Evolutionary conservation across 2,888 invertebrate genomes (phyloP).

Genomic region (Norana najaformis): DNA sequence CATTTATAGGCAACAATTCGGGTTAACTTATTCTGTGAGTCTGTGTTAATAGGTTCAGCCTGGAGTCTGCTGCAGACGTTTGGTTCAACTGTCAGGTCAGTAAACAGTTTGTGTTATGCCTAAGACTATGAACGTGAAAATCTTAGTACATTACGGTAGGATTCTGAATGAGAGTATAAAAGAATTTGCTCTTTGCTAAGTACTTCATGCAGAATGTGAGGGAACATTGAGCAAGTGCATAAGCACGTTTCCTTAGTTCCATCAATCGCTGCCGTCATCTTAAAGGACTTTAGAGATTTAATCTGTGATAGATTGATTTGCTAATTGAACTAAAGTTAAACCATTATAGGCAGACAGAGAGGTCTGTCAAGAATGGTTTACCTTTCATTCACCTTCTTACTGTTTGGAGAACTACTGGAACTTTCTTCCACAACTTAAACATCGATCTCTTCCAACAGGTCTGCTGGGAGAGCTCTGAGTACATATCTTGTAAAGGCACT

Average conservation of each 20-base stretch:
- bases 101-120: background rate
- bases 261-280: too few species aligned
- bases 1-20: background rate
- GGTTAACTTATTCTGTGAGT: background rate
- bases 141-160: background rate
- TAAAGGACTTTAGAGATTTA: too few species aligned
- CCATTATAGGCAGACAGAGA: too few species aligned
- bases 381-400: background rate
- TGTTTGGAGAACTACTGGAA: background rate
- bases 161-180: background rate
- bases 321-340: too few species aligned
- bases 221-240: too few species aligned
- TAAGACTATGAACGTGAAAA: slow-evolving; percentile 19
- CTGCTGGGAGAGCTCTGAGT: background rate
- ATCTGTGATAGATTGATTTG: too few species aligned
- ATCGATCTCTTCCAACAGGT: too few species aligned
- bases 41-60: background rate
- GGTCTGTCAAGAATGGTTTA: too few species aligned
- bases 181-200: background rate
- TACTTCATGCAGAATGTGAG: too few species aligned
- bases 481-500: background rate
- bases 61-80: slow-evolving; percentile 1
- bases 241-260: too few species aligned
- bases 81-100: background rate
- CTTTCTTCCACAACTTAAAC: background rate